Conservation (phyloP, 2,888 invertebrate genomes). For the Lasioglossum pauxillum region DNA sequence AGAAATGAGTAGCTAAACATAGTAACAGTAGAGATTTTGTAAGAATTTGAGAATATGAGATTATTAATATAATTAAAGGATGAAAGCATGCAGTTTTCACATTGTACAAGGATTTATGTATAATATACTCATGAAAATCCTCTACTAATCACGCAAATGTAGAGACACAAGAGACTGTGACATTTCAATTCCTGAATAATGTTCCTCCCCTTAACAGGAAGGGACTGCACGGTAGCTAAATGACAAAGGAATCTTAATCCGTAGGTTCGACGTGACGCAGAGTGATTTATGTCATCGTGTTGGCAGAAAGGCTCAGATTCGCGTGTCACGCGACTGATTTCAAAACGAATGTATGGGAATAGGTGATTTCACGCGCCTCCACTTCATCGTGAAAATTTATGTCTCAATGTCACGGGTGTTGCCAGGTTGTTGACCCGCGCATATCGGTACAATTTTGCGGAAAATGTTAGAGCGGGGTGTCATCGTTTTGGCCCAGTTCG, state of each 20-base stretch:
- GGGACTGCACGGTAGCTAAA: not conserved
- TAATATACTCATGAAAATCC: too few species aligned
- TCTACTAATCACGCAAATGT: not conserved
- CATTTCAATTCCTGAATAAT: not conserved
- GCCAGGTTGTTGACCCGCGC: constrained; percentile 3
- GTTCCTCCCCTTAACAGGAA: not conserved
- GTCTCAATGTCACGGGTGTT: constrained; percentile 21
- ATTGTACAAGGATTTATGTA: too few species aligned
- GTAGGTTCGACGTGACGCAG: not conserved
- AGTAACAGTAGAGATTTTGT: too few species aligned
- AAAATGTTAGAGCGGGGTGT: constrained; percentile 44
- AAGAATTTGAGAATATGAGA: too few species aligned
- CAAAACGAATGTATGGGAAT: constrained; percentile 8
- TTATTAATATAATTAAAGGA: not conserved
- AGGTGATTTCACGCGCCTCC: constrained; percentile 15
- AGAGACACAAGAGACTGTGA: not conserved
- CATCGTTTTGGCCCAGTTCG: constrained; percentile 47
- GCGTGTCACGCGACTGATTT: not conserved
- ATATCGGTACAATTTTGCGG: constrained; percentile 27
- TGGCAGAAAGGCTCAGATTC: not conserved
- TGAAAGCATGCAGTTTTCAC: not conserved
- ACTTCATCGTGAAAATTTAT: constrained; percentile 27
- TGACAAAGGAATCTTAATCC: not conserved
- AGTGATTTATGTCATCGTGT: not conserved
- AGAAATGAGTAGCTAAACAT: too few species aligned